phyloP scores from a whole-genome alignment of 2,797 vertebrate genomes.

The Lutjanus argentimaculatus region DNA sequence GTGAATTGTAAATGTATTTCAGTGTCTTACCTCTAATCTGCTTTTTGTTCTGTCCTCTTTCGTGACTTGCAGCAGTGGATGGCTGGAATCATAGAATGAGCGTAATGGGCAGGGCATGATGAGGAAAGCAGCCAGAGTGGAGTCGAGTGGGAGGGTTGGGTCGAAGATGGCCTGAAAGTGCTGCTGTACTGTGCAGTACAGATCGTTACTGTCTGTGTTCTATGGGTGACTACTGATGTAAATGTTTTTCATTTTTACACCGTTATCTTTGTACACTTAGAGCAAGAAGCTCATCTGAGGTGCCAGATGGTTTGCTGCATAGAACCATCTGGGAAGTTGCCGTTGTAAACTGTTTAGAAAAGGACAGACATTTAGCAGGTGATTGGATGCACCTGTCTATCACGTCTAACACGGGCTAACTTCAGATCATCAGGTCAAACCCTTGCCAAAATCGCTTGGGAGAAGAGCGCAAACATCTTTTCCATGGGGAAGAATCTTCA shows the following conservation, averaged over 20 bases:
- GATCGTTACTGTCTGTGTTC: background rate
- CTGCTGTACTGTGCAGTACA: background rate
- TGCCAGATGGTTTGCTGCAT: too few relatives aligned
- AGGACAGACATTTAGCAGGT: too few relatives aligned
- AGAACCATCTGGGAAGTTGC: too few relatives aligned
- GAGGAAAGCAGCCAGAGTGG: slow-evolving; percentile 22
- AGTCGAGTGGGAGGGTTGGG: slow-evolving; percentile 30
- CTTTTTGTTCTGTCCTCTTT: slow-evolving; percentile 26
- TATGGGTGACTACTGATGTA: background rate
- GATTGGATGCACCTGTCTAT: too few relatives aligned
- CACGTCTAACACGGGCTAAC: too few relatives aligned
- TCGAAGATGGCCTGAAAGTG: slow-evolving; percentile 27
- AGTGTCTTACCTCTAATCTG: slow-evolving; percentile 44
- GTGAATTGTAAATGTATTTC: background rate
- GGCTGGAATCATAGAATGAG: slow-evolving; percentile 20
- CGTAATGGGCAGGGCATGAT: slow-evolving; percentile 45
- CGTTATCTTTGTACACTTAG: background rate
- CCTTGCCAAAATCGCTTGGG: too few relatives aligned
- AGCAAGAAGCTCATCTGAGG: background rate
- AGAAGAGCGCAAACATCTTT: too few relatives aligned
- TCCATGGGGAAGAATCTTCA: too few relatives aligned
- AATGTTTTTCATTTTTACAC: background rate
- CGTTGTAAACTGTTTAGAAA: too few relatives aligned
- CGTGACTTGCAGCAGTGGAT: slow-evolving; percentile 11
- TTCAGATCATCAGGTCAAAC: too few relatives aligned